A percentile compares a stretch with the other conserved stretches of the same genome.
These are phyloP conservation scores for Drosophila colorata DNA, from an alignment of 2,888 invertebrate genomes.

Conservation along the genomic window DNA sequence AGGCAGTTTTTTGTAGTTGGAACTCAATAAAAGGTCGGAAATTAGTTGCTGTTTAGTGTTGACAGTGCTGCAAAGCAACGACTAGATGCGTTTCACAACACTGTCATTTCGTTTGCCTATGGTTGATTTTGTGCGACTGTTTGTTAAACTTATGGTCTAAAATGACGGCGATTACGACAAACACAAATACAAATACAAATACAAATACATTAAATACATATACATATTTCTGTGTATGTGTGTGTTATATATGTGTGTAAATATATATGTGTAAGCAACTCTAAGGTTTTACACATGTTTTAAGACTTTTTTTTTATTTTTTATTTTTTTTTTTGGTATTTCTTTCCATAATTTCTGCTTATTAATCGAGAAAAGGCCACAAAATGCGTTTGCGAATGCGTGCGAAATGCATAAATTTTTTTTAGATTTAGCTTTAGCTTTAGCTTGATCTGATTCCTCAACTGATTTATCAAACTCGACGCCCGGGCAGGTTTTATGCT, in stretches of 20 bases:
- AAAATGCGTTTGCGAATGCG: slow-evolving; percentile 70
- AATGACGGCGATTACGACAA: slow-evolving; percentile 35
- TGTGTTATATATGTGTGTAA: slow-evolving; percentile 8
- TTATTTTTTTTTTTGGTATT: slow-evolving; percentile 15
- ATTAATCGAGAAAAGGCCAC: slow-evolving; percentile 72
- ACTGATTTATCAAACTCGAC: slow-evolving; percentile 8
- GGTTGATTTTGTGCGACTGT: slow-evolving; percentile 36
- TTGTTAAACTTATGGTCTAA: slow-evolving; percentile 40
- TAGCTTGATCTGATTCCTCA: slow-evolving; percentile 21
- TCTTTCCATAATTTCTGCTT: slow-evolving; percentile 37
- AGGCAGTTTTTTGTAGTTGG: slow-evolving; percentile 54
- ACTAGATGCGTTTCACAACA: slow-evolving; percentile 5
- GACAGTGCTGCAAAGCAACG: slow-evolving; percentile 17
- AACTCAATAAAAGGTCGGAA: slow-evolving; percentile 30
- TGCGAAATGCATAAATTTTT: slow-evolving; percentile 63
- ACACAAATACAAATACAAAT: slow-evolving; percentile 10
- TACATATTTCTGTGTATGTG: slow-evolving; percentile 13
- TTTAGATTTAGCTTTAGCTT: slow-evolving; percentile 14
- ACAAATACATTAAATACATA: slow-evolving; percentile 21
- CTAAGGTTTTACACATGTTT: slow-evolving; percentile 30
- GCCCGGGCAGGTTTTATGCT: slow-evolving; percentile 9
- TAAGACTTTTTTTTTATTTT: slow-evolving; percentile 1
- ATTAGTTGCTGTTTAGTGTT: slow-evolving; percentile 4
- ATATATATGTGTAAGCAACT: slow-evolving; percentile 42
- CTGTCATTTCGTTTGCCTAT: neutral